Conservation (phyloP, 1,140 invertebrate genomes). For the Gyrodactylus bullatarudis region DNA sequence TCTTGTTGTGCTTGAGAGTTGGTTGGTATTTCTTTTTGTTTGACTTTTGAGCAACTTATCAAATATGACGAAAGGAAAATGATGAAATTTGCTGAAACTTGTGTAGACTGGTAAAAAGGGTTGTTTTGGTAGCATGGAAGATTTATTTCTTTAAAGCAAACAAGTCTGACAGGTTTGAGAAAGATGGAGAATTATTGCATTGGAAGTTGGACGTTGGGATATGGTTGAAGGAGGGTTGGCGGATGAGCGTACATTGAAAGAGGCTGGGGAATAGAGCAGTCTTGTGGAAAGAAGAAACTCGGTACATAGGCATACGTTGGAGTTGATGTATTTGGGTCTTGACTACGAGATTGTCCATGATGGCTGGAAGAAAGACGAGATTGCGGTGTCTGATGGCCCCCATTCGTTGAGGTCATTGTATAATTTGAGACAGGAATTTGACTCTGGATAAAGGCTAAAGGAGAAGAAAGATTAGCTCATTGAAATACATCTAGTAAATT, state of each 20-base stretch:
- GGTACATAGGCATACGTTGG: neutral
- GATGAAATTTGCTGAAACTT: no score
- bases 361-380: neutral
- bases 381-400: neutral
- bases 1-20: no score
- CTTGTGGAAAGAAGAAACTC: neutral
- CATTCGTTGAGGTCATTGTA: neutral
- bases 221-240: neutral
- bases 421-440: neutral
- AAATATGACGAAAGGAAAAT: no score
- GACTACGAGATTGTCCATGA: neutral
- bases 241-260: neutral
- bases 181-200: no score
- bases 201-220: neutral
- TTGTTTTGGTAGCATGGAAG: no score
- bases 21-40: no score
- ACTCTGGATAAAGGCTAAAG: neutral
- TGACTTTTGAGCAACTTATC: no score
- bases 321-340: neutral
- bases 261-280: neutral
- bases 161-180: no score
- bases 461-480: no score
- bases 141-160: no score
- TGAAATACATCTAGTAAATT: no score
- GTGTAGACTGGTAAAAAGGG: no score